Conservation (phyloP, 92 coral and sea anemone genomes). For the Anthopleura xanthogrammica region DNA sequence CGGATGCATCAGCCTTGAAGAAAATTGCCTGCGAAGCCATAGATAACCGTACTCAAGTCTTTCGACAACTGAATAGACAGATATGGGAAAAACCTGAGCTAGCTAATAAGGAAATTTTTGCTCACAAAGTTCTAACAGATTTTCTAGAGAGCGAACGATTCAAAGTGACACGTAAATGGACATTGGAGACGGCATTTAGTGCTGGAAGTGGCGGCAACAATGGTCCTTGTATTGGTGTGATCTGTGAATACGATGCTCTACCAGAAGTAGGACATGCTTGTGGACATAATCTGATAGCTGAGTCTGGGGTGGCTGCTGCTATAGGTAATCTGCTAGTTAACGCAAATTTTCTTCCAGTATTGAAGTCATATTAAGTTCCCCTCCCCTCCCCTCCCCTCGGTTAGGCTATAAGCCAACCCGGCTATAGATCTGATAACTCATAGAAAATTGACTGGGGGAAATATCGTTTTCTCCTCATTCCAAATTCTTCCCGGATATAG, state of each 20-base stretch:
- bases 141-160: conserved; percentile 57
- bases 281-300: conserved; percentile 91
- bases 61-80: conserved; percentile 51
- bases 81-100: conserved; percentile 74
- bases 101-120: conserved; percentile 50
- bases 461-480: no score
- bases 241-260: conserved; percentile 88
- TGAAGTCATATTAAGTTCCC: no score
- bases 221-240: conserved; percentile 71
- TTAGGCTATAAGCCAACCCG: no score
- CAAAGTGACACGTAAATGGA: conserved; percentile 50
- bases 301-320: conserved; percentile 83
- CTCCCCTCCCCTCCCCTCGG: no score
- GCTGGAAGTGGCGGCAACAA: conserved; percentile 44
- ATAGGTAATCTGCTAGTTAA: conserved; percentile 38
- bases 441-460: no score
- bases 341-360: no score
- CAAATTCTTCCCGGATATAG: no score
- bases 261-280: conserved; percentile 90
- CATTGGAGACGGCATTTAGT: conserved; percentile 64
- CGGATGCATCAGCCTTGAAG: conserved; percentile 8
- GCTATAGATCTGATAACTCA: no score
- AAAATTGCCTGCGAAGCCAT: conserved; percentile 43
- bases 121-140: conserved; percentile 59
- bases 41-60: conserved; percentile 46